These are phyloP conservation scores for Cabera pusaria DNA, from an alignment of 2,888 invertebrate species.

Conservation along the genomic window DNA sequence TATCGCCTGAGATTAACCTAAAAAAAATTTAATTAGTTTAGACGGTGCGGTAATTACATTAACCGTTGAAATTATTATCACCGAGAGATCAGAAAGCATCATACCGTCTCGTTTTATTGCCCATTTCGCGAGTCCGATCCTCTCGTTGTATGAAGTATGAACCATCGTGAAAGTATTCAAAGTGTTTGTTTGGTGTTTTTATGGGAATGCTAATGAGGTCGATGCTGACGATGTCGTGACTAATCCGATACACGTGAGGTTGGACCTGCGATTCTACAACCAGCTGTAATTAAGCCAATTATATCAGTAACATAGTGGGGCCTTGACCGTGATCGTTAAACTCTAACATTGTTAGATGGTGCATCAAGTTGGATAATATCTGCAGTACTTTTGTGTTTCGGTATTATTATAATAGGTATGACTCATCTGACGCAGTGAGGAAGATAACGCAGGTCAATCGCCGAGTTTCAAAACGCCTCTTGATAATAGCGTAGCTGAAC, in stretches of 20 bases:
- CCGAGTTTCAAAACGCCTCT: no score
- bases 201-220: constrained; percentile 2
- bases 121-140: constrained; percentile 8
- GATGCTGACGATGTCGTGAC: constrained; percentile 1
- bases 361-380: no score
- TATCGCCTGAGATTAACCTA: constrained; percentile 57
- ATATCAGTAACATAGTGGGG: neutral
- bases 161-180: no score
- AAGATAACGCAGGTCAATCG: no score
- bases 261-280: neutral
- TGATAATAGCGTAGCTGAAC: no score
- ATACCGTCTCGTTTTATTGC: constrained; percentile 38
- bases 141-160: neutral
- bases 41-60: constrained; percentile 42
- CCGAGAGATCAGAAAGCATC: constrained; percentile 57
- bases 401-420: no score
- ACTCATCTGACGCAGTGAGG: no score
- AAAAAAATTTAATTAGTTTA: constrained; percentile 58
- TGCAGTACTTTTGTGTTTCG: no score
- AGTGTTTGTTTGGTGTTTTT: neutral
- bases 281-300: constrained; percentile 2
- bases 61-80: constrained; percentile 44
- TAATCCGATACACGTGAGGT: constrained; percentile 2
- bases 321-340: constrained; percentile 6
- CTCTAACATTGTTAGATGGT: neutral